Base-by-base conservation (phyloP, 92 coral and sea anemone species). In the Pocillopora meandrina region DNA sequence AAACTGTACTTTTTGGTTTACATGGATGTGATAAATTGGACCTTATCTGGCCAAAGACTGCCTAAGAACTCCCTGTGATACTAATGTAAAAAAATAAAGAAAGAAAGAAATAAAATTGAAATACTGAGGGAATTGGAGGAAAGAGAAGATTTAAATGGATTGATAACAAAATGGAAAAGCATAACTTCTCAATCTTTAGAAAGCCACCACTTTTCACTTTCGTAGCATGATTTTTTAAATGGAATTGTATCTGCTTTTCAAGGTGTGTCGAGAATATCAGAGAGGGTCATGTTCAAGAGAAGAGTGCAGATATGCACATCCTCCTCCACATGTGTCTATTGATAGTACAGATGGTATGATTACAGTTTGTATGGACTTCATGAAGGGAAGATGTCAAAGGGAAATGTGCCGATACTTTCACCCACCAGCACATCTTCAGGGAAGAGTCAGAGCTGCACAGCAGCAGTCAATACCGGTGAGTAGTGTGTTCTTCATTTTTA, bases 301-400 rank as follows among this genome's bases (percentile, higher is more conserved):
- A 12, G 95, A 96, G 84, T 96, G 99, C 77, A 90, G 93, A 34
- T 89, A 92, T 58, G 99, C 99, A 5, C 99, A 96, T 72, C 99
- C 99, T 9, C 96, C 96, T 16, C 63, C 92, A 65, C 98, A 96
- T 26, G 90, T 92, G 17, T 84, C 90, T 61, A 92, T 93, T 17
- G 99, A 96, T 76, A 88, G 92, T 20, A 87, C 93, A 42, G 97
- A 96, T 74, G 95, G 95, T 21, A 94, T 95, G 96, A 87, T 96
- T 3, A 96, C 99, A 1, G 99, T 96, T 4, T 96, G 99, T 84
- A 96, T 96, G 99, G 99, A 96, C 89, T 96, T 94, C 72, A 95
- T 96, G 73, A 96, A 96, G 76, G 98, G 95, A 58, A 92, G 95
- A 73, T 96, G 99, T 85, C 93, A 93, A 61, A 87, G 99, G 42